These are phyloP conservation scores for Myanophis thanlyinensis DNA, from an alignment of 2,113 vertebrate species.

Conservation along the genomic window DNA sequence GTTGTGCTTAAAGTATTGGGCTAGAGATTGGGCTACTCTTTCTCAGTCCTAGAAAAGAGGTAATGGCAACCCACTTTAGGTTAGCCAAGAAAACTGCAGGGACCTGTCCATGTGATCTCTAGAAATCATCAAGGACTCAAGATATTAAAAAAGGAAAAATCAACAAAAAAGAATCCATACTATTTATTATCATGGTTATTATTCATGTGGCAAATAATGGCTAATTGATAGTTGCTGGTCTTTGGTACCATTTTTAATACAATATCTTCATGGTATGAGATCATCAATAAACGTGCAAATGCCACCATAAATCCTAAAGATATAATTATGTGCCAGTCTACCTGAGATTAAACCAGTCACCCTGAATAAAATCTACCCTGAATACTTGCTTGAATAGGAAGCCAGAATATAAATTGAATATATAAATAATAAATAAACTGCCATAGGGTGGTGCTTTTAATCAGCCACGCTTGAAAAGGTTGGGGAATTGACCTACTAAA, in stretches of 20 bases:
- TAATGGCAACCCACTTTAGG: background rate
- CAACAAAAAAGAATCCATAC: background rate
- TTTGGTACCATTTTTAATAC: background rate
- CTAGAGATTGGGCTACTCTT: background rate
- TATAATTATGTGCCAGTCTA: background rate
- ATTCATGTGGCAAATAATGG: background rate
- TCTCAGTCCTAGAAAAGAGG: background rate
- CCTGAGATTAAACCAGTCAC: background rate
- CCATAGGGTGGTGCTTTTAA: constrained; percentile 57
- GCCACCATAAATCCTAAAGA: background rate
- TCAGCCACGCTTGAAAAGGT: constrained; percentile 67
- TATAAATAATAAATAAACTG: constrained; percentile 61
- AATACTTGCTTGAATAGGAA: background rate
- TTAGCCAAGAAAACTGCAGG: background rate
- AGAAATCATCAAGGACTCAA: background rate
- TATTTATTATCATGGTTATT: background rate
- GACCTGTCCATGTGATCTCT: background rate
- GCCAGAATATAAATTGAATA: background rate
- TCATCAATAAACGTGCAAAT: constrained; percentile 67
- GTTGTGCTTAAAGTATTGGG: background rate
- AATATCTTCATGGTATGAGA: constrained; percentile 42
- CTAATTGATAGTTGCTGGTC: background rate
- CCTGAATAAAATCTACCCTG: background rate
- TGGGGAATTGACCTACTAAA: constrained; percentile 74
- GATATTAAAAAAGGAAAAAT: background rate